A percentile compares a stretch with the other conserved stretches of the same genome.
phyloP scores from a whole-genome alignment of 2,888 invertebrate species.

The Lithodes maja region DNA sequence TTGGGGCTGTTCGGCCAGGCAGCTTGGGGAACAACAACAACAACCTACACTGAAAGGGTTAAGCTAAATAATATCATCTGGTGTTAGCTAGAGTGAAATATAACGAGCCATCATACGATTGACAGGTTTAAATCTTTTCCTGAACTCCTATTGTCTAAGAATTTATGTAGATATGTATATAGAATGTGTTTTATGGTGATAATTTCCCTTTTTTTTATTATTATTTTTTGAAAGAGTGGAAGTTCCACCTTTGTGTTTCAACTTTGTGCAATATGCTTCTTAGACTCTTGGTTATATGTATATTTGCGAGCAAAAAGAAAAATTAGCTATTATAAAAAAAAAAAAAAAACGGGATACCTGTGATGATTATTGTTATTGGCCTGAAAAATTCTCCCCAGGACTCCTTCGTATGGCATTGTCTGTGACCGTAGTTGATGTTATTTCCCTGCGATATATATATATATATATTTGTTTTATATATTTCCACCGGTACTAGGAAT shows the following conservation, averaged over 20 bases:
- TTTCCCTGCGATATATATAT: too few species aligned
- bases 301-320: background rate
- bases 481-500: conserved; percentile 1
- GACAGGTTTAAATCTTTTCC: background rate
- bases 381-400: background rate
- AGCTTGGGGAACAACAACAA: too few species aligned
- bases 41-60: too few species aligned
- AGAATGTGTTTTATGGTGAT: conserved; percentile 17
- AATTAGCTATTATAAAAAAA: background rate
- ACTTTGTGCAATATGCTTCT: conserved; percentile 17
- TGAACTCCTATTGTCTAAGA: background rate
- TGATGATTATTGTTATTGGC: background rate
- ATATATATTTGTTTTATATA: background rate
- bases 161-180: conserved; percentile 14
- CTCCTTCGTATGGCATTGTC: conserved; percentile 3
- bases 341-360: background rate
- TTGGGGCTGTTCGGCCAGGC: too few species aligned
- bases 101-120: too few species aligned
- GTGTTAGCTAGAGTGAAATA: too few species aligned
- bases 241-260: background rate
- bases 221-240: background rate
- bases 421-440: background rate
- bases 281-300: background rate
- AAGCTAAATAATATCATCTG: too few species aligned
- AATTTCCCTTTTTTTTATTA: background rate